A percentile compares a stretch with the other conserved stretches of the same genome.
These are phyloP conservation scores for Drosophila leonis DNA, from an alignment of 2,888 invertebrate species.

Conservation along the genomic window DNA sequence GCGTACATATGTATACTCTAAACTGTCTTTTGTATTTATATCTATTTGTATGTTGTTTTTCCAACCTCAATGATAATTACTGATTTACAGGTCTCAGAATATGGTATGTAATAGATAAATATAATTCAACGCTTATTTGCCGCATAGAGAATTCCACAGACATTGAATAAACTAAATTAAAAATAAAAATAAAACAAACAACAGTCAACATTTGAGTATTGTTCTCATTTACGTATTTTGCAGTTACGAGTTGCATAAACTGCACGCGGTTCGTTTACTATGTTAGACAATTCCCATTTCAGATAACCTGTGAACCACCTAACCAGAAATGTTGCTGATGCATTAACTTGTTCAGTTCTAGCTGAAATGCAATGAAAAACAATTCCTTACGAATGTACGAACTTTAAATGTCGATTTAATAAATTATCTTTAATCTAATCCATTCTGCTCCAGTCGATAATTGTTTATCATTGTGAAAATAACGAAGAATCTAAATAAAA, in stretches of 20 bases:
- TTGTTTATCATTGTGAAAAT: not conserved
- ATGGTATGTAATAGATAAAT: slow-evolving; percentile 57
- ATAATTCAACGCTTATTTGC: slow-evolving; percentile 39
- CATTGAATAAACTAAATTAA: slow-evolving; percentile 77
- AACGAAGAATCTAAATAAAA: not conserved
- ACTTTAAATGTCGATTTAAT: not conserved
- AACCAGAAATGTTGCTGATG: slow-evolving; percentile 7
- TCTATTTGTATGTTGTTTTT: slow-evolving; percentile 58
- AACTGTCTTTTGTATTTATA: slow-evolving; percentile 27
- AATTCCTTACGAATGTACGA: no score
- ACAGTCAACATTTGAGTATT: slow-evolving; percentile 29
- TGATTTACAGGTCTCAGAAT: slow-evolving; percentile 36
- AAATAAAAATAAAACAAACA: slow-evolving; percentile 9
- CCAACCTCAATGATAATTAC: slow-evolving; percentile 34
- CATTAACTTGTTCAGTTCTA: not conserved
- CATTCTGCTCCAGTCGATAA: not conserved
- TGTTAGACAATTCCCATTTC: not conserved
- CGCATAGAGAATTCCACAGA: slow-evolving; percentile 52
- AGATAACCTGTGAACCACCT: slow-evolving; percentile 25
- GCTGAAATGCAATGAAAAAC: not conserved
- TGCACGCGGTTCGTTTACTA: not conserved
- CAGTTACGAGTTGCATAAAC: slow-evolving; percentile 20
- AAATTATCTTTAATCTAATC: not conserved
- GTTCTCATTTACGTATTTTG: not conserved
- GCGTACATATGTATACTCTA: slow-evolving; percentile 13